These are phyloP conservation scores for Penaeus vannamei DNA, from an alignment of 1,140 invertebrate species.

Conservation along the genomic window DNA sequence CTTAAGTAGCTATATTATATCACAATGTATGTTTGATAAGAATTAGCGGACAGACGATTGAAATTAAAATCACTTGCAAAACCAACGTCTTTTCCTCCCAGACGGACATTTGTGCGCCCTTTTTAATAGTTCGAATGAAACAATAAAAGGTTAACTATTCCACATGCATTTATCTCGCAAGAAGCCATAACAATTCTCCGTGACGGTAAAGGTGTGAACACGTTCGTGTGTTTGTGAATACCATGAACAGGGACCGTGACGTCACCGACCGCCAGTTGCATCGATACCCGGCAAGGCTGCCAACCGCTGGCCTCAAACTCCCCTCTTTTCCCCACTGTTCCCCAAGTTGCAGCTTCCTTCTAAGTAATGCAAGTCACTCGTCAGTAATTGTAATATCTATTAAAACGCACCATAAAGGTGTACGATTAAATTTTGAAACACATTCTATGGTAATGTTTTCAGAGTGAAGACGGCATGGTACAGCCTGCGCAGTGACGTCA, in stretches of 20 bases:
- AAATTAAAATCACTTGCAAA: constrained; percentile 1
- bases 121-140: neutral
- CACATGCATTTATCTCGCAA: constrained; percentile 19
- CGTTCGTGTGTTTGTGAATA: constrained; percentile 41
- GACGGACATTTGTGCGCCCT: neutral
- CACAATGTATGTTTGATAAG: too few relatives aligned
- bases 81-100: neutral
- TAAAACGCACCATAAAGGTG: neutral
- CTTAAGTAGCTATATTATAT: too few relatives aligned
- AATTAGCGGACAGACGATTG: neutral
- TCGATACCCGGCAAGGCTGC: constrained; percentile 46
- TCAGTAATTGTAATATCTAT: neutral
- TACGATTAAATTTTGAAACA: neutral
- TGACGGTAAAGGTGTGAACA: constrained; percentile 23
- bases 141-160: neutral
- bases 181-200: constrained; percentile 50
- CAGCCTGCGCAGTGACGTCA: constrained; percentile 59
- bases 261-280: constrained; percentile 49
- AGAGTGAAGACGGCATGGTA: neutral
- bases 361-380: neutral
- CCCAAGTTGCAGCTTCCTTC: neutral
- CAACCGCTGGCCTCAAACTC: constrained; percentile 17
- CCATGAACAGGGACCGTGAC: constrained; percentile 33
- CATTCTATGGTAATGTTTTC: neutral
- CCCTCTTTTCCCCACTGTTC: neutral